Conservation (phyloP, 2,888 invertebrate species). For the Pachliopta kotzebuea region DNA sequence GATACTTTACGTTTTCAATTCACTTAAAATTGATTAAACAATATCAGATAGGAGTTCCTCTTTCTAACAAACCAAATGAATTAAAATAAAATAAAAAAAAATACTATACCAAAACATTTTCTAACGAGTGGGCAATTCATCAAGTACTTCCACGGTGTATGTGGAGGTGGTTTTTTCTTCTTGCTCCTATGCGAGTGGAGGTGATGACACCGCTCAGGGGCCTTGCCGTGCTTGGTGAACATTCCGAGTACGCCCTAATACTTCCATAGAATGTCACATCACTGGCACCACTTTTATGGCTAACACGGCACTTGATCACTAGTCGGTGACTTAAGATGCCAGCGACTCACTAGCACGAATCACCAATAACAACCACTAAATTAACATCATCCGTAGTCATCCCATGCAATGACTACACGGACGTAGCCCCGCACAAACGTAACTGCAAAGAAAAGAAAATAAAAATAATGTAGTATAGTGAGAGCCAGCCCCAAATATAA, state of each 20-base stretch:
- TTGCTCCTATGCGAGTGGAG: constrained; percentile 69
- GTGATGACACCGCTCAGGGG: constrained; percentile 74
- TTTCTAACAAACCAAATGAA: constrained; percentile 31
- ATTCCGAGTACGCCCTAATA: constrained; percentile 70
- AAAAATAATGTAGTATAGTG: constrained; percentile 57
- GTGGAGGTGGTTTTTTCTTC: constrained; percentile 76
- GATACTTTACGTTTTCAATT: constrained; percentile 9
- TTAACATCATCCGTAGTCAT: constrained; percentile 68
- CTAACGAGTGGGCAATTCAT: constrained; percentile 82
- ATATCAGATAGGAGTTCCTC: background rate
- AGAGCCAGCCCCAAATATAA: constrained; percentile 39
- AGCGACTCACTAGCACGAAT: constrained; percentile 59
- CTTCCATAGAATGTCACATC: constrained; percentile 77
- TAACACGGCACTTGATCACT: constrained; percentile 50
- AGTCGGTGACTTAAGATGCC: constrained; percentile 36
- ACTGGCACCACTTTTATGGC: constrained; percentile 56
- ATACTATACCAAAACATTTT: constrained; percentile 80
- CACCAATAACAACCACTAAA: constrained; percentile 63
- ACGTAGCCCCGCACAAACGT: constrained; percentile 55
- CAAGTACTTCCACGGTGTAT: constrained; percentile 81
- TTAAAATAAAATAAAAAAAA: constrained; percentile 49
- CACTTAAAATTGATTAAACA: constrained; percentile 1
- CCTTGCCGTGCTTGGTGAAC: constrained; percentile 76
- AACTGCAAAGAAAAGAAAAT: constrained; percentile 78
- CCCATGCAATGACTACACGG: constrained; percentile 60